phyloP scores from a whole-genome alignment of 2,113 vertebrate genomes.

The Rhabdomys dilectus region DNA sequence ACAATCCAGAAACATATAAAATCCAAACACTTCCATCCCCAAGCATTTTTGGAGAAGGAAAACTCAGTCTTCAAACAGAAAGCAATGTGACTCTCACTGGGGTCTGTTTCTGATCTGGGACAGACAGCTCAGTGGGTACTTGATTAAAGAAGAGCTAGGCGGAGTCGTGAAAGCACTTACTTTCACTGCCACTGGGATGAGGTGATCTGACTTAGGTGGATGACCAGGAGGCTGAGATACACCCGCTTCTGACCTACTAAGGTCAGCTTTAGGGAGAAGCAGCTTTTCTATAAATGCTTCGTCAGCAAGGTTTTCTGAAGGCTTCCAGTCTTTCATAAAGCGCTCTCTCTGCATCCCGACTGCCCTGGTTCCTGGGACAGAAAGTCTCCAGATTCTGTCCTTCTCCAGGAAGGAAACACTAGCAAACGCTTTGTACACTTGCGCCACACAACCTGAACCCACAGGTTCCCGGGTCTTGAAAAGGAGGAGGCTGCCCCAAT shows the following conservation, averaged over 20 bases:
- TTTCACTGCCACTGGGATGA: constrained; percentile 95
- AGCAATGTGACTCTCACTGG: neutral
- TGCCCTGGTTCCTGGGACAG: constrained; percentile 89
- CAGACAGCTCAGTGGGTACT: neutral
- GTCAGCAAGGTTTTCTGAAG: constrained; percentile 35
- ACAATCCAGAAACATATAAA: neutral
- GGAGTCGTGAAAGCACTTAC: constrained; percentile 83
- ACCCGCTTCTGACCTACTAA: neutral
- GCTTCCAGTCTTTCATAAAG: constrained; percentile 81
- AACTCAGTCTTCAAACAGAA: neutral
- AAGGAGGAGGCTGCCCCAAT: constrained; percentile 89
- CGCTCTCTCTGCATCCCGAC: constrained; percentile 83
- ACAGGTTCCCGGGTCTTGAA: constrained; percentile 93
- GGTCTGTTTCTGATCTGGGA: neutral
- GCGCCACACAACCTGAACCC: constrained; percentile 95
- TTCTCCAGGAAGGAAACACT: constrained; percentile 86
- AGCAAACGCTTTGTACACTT: constrained; percentile 94
- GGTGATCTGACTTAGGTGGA: constrained; percentile 71
- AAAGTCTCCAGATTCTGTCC: constrained; percentile 77
- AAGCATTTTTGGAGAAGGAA: neutral
- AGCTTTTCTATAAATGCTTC: constrained; percentile 70
- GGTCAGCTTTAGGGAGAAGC: neutral
- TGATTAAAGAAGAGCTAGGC: neutral
- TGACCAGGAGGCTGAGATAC: neutral
- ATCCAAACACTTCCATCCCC: too few species aligned